Evolutionary conservation across 2,888 invertebrate genomes (phyloP).

Genomic region (Seira sanloemensis): DNA sequence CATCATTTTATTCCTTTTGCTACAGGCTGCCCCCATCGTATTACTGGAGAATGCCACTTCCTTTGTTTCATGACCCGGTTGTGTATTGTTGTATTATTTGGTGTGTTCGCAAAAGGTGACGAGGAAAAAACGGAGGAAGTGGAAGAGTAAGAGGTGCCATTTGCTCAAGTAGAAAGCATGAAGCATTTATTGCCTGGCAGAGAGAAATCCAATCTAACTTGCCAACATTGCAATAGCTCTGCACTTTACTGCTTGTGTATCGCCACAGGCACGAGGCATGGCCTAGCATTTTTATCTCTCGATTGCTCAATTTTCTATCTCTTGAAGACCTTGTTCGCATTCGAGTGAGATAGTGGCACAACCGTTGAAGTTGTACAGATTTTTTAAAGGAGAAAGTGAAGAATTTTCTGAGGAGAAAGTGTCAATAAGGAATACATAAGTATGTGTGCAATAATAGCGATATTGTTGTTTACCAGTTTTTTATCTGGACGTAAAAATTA

Average conservation of each 20-base stretch:
- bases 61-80: too few species aligned
- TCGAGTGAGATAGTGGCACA: not conserved
- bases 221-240: not conserved
- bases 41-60: too few species aligned
- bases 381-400: not conserved
- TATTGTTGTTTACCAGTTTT: not conserved
- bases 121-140: not conserved
- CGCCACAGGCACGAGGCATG: not conserved
- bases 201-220: not conserved
- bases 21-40: not conserved
- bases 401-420: not conserved
- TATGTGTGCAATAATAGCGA: not conserved
- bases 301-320: not conserved
- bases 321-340: not conserved
- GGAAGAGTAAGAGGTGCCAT: not conserved
- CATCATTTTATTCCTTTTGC: not conserved
- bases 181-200: not conserved
- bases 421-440: not conserved
- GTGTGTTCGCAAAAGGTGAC: too few species aligned
- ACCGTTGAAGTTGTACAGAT: not conserved
- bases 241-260: not conserved
- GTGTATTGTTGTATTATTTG: too few species aligned
- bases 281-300: not conserved
- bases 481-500: not conserved
- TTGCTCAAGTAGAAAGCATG: not conserved